Conservation (phyloP, 2,888 invertebrate species). For the Lycophotia porphyrea region DNA sequence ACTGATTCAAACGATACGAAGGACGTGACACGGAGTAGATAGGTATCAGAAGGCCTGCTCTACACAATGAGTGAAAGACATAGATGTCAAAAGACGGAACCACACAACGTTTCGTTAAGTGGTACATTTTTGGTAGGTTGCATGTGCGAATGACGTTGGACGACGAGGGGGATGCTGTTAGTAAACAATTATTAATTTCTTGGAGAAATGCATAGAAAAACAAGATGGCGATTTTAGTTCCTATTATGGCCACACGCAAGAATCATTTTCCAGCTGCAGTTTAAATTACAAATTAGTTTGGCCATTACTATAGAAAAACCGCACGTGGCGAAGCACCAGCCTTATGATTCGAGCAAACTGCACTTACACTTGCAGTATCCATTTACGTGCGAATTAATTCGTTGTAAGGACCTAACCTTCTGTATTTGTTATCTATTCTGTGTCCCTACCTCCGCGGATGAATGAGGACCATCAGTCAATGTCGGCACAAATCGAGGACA, state of each 20-base stretch:
- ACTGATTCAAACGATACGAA: constrained; percentile 37
- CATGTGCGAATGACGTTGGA: background rate
- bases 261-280: background rate
- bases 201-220: background rate
- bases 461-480: constrained; percentile 66
- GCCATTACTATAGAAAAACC: background rate
- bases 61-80: background rate
- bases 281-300: background rate
- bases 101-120: no score
- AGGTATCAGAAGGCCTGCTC: constrained; percentile 11
- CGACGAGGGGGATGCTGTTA: background rate
- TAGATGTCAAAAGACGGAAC: background rate
- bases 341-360: background rate
- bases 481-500: constrained; percentile 62
- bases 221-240: background rate
- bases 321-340: background rate
- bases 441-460: constrained; percentile 57
- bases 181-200: background rate
- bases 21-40: constrained; percentile 6
- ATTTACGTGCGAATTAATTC: background rate
- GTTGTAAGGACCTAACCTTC: background rate
- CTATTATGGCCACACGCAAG: background rate
- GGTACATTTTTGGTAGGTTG: background rate
- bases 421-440: background rate
- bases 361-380: background rate